phyloP scores from a whole-genome alignment of 2,113 vertebrate species.

The Prietella phreatophila region DNA sequence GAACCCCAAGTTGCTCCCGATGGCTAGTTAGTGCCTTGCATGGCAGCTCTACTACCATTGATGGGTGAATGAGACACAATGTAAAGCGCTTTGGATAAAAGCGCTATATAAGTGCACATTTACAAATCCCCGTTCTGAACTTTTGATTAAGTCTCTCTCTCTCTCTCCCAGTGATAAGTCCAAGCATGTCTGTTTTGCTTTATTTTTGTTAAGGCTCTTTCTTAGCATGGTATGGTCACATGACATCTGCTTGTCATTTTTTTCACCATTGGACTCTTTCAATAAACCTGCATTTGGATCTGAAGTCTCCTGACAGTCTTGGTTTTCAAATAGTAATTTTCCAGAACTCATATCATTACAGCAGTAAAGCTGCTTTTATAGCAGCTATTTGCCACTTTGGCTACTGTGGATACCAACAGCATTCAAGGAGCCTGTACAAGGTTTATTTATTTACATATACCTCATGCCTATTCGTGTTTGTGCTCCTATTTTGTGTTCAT shows the following conservation, averaged over 20 bases:
- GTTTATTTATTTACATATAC: neutral
- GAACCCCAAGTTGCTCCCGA: no score
- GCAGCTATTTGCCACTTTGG: neutral
- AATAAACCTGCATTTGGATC: neutral
- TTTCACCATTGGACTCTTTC: neutral
- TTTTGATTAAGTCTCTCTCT: neutral
- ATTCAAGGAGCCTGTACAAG: neutral
- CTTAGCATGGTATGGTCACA: neutral
- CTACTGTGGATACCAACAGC: neutral
- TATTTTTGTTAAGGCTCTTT: neutral
- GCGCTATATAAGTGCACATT: no score
- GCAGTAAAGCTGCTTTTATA: neutral
- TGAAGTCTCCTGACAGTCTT: neutral
- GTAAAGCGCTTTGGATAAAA: no score
- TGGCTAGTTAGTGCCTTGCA: no score
- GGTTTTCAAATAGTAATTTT: neutral
- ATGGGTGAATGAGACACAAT: no score
- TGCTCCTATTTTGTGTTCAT: neutral
- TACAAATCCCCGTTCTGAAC: neutral
- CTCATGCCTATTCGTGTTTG: neutral
- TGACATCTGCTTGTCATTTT: neutral
- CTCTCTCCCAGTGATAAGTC: neutral
- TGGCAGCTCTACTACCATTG: no score
- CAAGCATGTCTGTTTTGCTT: neutral
- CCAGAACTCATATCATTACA: neutral